Evolutionary conservation across 2,888 invertebrate genomes (phyloP).

Genomic region (Keiferia lycopersicella): DNA sequence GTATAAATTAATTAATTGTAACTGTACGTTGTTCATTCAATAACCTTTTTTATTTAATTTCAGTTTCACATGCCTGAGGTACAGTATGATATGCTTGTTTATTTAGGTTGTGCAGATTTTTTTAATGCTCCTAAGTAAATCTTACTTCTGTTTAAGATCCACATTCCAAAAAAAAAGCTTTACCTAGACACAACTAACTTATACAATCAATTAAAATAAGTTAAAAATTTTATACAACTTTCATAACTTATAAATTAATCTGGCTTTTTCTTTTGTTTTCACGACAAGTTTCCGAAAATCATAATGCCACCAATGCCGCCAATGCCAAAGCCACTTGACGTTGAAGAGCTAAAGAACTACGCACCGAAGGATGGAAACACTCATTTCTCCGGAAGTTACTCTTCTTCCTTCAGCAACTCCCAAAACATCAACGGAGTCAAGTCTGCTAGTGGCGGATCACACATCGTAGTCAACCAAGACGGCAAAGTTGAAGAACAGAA

Average conservation of each 20-base stretch:
- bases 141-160: not conserved
- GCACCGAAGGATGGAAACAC: not conserved
- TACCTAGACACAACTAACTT: too few species aligned
- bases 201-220: too few species aligned
- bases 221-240: too few species aligned
- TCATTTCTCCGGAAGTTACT: not conserved
- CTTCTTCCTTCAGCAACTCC: not conserved
- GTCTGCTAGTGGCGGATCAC: not conserved
- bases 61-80: too few species aligned
- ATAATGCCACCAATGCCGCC: not conserved
- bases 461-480: conserved; percentile 7
- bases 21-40: too few species aligned
- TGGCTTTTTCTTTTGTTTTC: not conserved
- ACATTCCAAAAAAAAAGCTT: not conserved
- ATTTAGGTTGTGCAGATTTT: too few species aligned
- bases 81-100: too few species aligned
- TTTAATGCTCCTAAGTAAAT: not conserved
- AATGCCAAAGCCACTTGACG: not conserved
- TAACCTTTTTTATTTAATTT: too few species aligned
- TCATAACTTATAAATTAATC: too few species aligned
- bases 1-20: not conserved
- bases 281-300: not conserved
- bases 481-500: conserved; percentile 9
- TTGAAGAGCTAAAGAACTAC: not conserved
- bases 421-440: conserved; percentile 12